Percentiles rank a stretch among this genome's conserved stretches.
These are phyloP conservation scores for Quadroppia sp. DNA, from an alignment of 2,888 invertebrate species.

Conservation along the genomic window DNA sequence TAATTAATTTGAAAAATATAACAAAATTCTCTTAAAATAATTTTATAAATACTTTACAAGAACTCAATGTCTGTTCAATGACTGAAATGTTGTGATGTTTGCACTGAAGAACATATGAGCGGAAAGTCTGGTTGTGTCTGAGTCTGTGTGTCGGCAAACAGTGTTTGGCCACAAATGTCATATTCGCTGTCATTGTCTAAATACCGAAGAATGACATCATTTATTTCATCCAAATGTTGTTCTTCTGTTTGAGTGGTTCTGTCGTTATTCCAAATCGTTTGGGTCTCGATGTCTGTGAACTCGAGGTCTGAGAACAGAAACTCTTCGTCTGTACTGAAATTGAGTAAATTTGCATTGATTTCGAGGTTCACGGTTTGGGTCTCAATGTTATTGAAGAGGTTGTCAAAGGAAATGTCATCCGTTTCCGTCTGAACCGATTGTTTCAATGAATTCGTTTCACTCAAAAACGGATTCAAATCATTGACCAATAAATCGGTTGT, in stretches of 20 bases:
- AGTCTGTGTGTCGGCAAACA: conserved; percentile 9
- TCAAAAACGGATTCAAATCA: not conserved
- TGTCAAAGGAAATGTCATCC: not conserved
- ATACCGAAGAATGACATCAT: conserved; percentile 11
- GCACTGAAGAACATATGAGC: not conserved
- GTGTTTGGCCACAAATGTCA: not conserved
- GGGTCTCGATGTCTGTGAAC: conserved; percentile 47
- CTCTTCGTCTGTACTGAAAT: conserved; percentile 43
- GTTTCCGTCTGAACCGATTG: conserved; percentile 34
- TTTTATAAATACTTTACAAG: no score
- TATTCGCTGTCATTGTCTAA: not conserved
- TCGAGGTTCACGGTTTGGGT: conserved; percentile 39
- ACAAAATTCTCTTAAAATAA: no score
- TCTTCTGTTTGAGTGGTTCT: conserved; percentile 43
- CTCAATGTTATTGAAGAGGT: conserved; percentile 32
- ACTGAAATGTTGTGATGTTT: not conserved
- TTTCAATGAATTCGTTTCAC: conserved; percentile 2
- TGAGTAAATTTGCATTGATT: conserved; percentile 1
- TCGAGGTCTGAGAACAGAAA: conserved; percentile 45
- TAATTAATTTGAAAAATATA: no score
- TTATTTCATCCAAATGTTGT: conserved; percentile 18
- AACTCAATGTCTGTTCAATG: no score
- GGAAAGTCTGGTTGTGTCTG: conserved; percentile 32
- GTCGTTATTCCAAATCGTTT: conserved; percentile 47
- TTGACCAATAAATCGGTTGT: not conserved